Percentiles rank a stretch among this genome's conserved stretches.
phyloP scores from a whole-genome alignment of 2,888 invertebrate species.

The Bugula neritina region DNA sequence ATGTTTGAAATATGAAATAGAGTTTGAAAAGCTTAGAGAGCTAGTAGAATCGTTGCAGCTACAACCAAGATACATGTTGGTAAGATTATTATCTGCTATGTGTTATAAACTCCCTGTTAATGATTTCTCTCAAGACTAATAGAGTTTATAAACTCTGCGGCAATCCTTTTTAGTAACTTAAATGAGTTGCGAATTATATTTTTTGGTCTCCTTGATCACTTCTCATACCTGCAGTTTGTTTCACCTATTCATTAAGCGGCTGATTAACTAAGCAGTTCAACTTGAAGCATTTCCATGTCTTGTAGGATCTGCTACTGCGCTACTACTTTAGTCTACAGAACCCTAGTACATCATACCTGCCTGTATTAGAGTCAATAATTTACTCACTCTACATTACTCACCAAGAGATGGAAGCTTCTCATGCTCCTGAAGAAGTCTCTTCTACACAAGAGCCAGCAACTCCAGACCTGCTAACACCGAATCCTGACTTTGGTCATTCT shows the following conservation, averaged over 20 bases:
- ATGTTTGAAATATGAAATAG: neutral
- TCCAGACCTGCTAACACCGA: neutral
- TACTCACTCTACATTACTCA: neutral
- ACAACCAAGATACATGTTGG: neutral
- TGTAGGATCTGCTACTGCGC: neutral
- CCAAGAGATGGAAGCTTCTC: neutral
- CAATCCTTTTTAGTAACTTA: too few species aligned
- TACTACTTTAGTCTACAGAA: slow-evolving; percentile 15
- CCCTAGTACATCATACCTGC: neutral
- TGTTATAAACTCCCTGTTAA: too few species aligned
- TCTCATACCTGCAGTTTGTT: too few species aligned
- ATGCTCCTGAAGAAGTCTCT: neutral
- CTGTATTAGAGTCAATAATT: neutral
- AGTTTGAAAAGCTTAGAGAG: neutral
- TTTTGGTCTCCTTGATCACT: too few species aligned
- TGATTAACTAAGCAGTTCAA: too few species aligned
- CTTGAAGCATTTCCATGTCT: too few species aligned
- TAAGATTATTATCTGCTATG: too few species aligned
- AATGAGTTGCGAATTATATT: too few species aligned
- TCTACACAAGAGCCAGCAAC: neutral
- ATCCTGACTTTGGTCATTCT: neutral
- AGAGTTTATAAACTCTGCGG: too few species aligned
- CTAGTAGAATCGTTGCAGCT: neutral
- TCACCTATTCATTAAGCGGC: too few species aligned
- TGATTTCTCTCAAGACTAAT: too few species aligned